These are phyloP conservation scores for Sycobia sp. DNA, from an alignment of 1,140 invertebrate genomes.

Conservation along the genomic window DNA sequence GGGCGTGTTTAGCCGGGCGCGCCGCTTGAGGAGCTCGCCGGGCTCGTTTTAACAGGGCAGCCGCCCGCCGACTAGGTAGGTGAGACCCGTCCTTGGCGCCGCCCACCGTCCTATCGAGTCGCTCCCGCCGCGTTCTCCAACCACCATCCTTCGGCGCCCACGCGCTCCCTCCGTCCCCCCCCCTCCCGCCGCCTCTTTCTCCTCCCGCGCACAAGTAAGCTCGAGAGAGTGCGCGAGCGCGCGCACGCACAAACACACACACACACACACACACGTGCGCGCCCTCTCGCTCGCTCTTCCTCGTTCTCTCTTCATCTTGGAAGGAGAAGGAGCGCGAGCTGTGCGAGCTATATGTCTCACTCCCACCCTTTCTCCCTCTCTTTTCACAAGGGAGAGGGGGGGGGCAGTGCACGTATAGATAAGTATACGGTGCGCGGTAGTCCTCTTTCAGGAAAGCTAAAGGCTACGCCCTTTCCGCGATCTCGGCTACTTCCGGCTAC, in stretches of 20 bases:
- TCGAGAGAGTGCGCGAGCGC: too few species aligned
- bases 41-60: slow-evolving; percentile 4
- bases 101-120: slow-evolving; percentile 54
- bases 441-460: not conserved
- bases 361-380: too few species aligned
- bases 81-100: slow-evolving; percentile 42
- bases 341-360: too few species aligned
- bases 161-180: slow-evolving; percentile 33
- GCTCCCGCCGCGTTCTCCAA: slow-evolving; percentile 40
- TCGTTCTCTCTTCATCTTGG: too few species aligned
- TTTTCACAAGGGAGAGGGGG: too few species aligned
- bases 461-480: slow-evolving; percentile 34
- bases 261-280: too few species aligned
- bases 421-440: too few species aligned
- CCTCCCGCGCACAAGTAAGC: too few species aligned
- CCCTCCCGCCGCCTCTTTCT: slow-evolving; percentile 18
- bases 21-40: not conserved
- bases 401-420: too few species aligned
- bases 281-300: too few species aligned
- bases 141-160: slow-evolving; percentile 21
- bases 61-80: slow-evolving; percentile 34
- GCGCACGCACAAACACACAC: too few species aligned
- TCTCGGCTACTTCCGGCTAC: slow-evolving; percentile 36
- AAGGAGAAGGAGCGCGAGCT: slow-evolving; percentile 27
- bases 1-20: slow-evolving; percentile 22